These are phyloP conservation scores for Cyprinodon brontotheroides DNA, from an alignment of 2,113 vertebrate genomes.

Conservation along the genomic window DNA sequence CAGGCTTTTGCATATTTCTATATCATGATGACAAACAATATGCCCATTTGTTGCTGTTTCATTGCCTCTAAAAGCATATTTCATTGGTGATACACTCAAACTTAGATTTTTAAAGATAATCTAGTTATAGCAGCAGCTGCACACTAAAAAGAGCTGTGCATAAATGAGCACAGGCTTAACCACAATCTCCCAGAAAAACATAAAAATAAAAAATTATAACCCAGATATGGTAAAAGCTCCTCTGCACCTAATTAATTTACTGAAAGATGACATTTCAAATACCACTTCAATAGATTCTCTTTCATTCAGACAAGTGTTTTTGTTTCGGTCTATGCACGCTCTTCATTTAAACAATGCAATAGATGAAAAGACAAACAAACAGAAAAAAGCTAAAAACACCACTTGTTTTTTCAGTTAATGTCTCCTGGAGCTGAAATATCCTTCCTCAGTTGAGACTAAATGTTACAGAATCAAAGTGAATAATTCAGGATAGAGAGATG, in stretches of 20 bases:
- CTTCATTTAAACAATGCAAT: slow-evolving; percentile 23
- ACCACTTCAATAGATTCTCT: slow-evolving; percentile 30
- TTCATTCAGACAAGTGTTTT: slow-evolving; percentile 38
- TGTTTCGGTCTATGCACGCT: slow-evolving; percentile 15
- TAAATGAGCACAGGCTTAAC: background rate
- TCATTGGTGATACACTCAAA: background rate
- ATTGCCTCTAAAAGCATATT: background rate
- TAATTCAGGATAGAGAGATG: slow-evolving; percentile 67
- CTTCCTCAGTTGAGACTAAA: slow-evolving; percentile 61
- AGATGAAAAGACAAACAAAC: slow-evolving; percentile 17
- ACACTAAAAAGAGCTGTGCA: background rate
- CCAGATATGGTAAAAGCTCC: background rate
- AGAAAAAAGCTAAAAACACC: background rate
- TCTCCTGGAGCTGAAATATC: slow-evolving; percentile 29
- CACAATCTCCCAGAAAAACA: background rate
- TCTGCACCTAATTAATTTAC: slow-evolving; percentile 6
- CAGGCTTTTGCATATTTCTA: background rate
- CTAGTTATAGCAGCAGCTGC: background rate
- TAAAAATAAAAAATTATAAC: background rate
- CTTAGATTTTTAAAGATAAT: background rate
- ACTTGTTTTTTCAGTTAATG: slow-evolving; percentile 21
- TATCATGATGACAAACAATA: background rate
- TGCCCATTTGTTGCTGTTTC: background rate
- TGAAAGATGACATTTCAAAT: slow-evolving; percentile 30
- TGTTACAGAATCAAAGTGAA: slow-evolving; percentile 78